A percentile compares a stretch with the other conserved stretches of the same genome.
phyloP scores from a whole-genome alignment of 1,140 invertebrate genomes.

The Homalodisca vitripennis region DNA sequence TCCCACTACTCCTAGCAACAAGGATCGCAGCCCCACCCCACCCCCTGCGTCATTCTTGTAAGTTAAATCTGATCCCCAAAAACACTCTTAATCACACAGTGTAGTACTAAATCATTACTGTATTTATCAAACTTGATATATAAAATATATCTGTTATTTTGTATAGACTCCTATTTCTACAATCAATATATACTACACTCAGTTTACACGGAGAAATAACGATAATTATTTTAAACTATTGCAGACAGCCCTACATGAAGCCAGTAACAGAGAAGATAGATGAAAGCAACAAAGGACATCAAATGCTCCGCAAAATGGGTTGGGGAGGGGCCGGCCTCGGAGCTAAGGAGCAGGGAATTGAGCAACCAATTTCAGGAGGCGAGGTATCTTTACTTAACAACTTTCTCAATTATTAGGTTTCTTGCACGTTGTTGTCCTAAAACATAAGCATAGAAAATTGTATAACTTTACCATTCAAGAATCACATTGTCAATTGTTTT shows the following conservation, averaged over 20 bases:
- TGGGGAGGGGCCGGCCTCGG: conserved; percentile 90
- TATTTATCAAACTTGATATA: too few relatives aligned
- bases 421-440: too few relatives aligned
- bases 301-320: conserved; percentile 94
- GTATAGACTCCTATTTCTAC: too few relatives aligned
- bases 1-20: conserved; percentile 47
- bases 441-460: neutral
- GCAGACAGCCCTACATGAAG: conserved; percentile 36
- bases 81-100: too few relatives aligned
- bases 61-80: too few relatives aligned
- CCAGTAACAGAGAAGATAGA: conserved; percentile 55
- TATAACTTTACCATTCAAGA: neutral
- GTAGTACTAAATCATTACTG: too few relatives aligned
- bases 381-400: too few relatives aligned
- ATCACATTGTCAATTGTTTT: neutral
- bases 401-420: neutral
- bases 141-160: too few relatives aligned
- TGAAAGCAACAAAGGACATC: conserved; percentile 92
- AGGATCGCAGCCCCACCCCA: conserved; percentile 69
- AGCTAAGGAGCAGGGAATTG: conserved; percentile 90
- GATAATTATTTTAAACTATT: too few relatives aligned
- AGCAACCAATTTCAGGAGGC: conserved; percentile 88
- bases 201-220: too few relatives aligned
- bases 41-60: conserved; percentile 80
- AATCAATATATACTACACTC: too few relatives aligned